Conservation (phyloP, 2,888 invertebrate species). For the Heliconius charithonia region DNA sequence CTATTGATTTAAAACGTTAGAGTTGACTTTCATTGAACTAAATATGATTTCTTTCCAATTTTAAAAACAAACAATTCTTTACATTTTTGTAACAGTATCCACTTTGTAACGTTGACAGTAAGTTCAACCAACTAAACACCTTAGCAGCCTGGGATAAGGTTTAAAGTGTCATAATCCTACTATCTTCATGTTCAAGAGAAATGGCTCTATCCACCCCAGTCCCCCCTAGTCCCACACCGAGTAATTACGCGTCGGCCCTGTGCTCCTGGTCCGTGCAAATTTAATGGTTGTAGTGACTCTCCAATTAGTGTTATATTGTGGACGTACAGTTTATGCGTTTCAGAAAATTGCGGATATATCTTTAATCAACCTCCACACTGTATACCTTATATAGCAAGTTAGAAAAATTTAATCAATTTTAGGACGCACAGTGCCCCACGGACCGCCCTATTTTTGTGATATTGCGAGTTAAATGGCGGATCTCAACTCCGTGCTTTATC, state of each 20-base stretch:
- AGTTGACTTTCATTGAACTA: background rate
- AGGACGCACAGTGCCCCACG: background rate
- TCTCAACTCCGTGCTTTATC: too few species aligned
- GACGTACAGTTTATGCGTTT: conserved; percentile 28
- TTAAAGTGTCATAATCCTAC: background rate
- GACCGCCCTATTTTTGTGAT: background rate
- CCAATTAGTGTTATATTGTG: conserved; percentile 47
- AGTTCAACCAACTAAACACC: conserved; percentile 15
- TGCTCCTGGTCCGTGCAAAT: conserved; percentile 65
- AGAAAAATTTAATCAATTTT: background rate
- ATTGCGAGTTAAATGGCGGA: too few species aligned
- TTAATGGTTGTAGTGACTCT: conserved; percentile 59
- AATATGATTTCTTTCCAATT: background rate
- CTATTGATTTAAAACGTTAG: background rate
- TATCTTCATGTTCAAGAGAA: conserved; percentile 48
- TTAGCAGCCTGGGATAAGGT: conserved; percentile 38
- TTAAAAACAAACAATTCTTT: background rate
- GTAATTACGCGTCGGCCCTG: conserved; percentile 66
- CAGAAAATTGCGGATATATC: conserved; percentile 1
- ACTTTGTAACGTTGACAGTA: background rate
- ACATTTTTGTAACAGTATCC: conserved; percentile 1
- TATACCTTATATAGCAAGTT: background rate
- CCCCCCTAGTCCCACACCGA: conserved; percentile 43
- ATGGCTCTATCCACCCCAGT: conserved; percentile 67
- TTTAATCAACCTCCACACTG: background rate